These are phyloP conservation scores for Bursaphelenchus okinawaensis DNA, from an alignment of 2,888 invertebrate species.

Conservation along the genomic window DNA sequence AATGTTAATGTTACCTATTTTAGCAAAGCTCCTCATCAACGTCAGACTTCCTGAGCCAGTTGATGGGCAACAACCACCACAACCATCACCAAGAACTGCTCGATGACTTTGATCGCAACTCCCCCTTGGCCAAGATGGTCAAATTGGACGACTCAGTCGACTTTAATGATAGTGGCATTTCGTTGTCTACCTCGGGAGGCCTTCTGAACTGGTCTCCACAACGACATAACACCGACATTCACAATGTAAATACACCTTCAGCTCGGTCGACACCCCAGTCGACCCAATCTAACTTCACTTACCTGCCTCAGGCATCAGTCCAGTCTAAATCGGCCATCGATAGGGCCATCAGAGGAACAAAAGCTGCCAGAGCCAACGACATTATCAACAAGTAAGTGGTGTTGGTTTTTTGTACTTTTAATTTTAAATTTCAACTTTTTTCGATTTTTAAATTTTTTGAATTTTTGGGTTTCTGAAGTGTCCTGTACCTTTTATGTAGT, in stretches of 20 bases:
- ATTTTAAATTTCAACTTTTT: too few relatives aligned
- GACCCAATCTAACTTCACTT: not conserved
- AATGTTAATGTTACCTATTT: too few relatives aligned
- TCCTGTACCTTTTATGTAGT: not conserved
- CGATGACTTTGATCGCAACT: constrained; percentile 9
- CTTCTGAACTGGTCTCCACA: not conserved
- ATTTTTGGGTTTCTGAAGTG: not conserved
- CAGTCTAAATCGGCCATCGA: constrained; percentile 24
- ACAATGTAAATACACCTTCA: constrained; percentile 16
- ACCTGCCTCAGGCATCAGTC: constrained; percentile 7
- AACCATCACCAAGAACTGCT: not conserved
- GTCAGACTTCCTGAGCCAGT: not conserved
- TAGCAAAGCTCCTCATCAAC: not conserved
- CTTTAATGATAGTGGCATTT: constrained; percentile 19
- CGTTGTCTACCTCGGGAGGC: not conserved
- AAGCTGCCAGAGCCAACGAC: constrained; percentile 28
- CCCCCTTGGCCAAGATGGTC: constrained; percentile 17
- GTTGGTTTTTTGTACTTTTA: too few relatives aligned
- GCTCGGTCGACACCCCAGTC: constrained; percentile 14
- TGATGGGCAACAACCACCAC: not conserved
- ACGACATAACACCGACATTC: constrained; percentile 10
- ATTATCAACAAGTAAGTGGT: constrained; percentile 32
- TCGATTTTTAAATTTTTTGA: constrained; percentile 5
- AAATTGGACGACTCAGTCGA: constrained; percentile 15
- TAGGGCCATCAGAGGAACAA: constrained; percentile 19